Conservation (phyloP, 2,888 invertebrate genomes). For the Sacculina carcini region DNA sequence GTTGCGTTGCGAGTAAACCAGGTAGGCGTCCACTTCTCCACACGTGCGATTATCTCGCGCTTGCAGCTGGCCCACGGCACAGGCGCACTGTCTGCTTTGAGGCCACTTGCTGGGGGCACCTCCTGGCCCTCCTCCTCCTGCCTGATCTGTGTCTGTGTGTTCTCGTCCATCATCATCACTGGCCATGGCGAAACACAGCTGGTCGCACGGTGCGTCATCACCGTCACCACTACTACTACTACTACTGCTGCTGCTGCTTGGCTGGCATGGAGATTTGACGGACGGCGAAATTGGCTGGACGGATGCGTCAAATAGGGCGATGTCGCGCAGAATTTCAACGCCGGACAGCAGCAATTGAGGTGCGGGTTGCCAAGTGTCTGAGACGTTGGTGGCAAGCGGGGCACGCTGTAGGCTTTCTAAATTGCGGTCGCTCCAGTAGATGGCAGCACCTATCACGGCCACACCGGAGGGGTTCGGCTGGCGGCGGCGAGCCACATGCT, state of each 20-base stretch:
- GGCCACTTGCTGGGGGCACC: constrained; percentile 13
- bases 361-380: too few relatives aligned
- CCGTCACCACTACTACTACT: background rate
- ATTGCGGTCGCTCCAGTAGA: constrained; percentile 88
- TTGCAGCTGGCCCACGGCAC: constrained; percentile 54
- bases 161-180: too few relatives aligned
- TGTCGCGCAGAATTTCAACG: constrained; percentile 57
- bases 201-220: constrained; percentile 44
- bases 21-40: constrained; percentile 55
- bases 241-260: background rate
- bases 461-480: constrained; percentile 83
- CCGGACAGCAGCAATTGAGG: constrained; percentile 52
- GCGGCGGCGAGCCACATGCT: constrained; percentile 52
- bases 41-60: constrained; percentile 37
- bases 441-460: constrained; percentile 50
- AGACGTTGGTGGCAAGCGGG: constrained; percentile 40
- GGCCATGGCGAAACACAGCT: constrained; percentile 82
- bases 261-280: constrained; percentile 31
- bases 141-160: too few relatives aligned
- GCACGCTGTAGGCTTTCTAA: constrained; percentile 55
- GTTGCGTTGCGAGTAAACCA: too few relatives aligned
- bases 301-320: constrained; percentile 64
- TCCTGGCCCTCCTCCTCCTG: too few relatives aligned
- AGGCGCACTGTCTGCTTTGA: constrained; percentile 45
- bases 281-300: constrained; percentile 56